Percentiles rank a stretch among this genome's conserved stretches.
These are phyloP conservation scores for Carapus acus DNA, from an alignment of 2,797 vertebrate species.

Conservation along the genomic window DNA sequence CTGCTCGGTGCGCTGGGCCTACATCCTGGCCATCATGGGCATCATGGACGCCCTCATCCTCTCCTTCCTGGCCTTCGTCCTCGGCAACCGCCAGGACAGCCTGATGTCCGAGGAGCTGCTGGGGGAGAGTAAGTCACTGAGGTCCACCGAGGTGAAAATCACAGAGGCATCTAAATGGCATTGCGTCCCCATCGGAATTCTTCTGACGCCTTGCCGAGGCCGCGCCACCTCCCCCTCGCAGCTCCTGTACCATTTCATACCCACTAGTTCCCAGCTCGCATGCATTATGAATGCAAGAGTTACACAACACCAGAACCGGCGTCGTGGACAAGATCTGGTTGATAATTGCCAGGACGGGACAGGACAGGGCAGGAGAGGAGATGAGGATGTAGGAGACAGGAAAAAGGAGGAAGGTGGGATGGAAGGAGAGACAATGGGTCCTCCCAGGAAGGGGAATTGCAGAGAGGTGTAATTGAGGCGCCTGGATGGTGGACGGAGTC, in stretches of 20 bases:
- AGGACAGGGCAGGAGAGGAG: constrained; percentile 12
- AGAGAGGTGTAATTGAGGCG: constrained; percentile 72
- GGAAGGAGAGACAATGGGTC: too few species aligned
- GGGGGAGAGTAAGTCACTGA: constrained; percentile 84
- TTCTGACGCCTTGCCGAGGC: not conserved
- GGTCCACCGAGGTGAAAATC: constrained; percentile 11
- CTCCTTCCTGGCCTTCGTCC: constrained; percentile 91
- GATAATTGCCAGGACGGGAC: too few species aligned
- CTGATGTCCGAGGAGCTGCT: constrained; percentile 92
- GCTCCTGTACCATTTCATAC: constrained; percentile 25
- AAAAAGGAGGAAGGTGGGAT: too few species aligned
- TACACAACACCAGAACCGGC: constrained; percentile 26
- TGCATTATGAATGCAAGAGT: constrained; percentile 16
- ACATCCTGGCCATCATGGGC: constrained; percentile 94
- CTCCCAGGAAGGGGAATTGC: not conserved
- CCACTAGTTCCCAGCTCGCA: constrained; percentile 29
- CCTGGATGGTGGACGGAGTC: constrained; percentile 62
- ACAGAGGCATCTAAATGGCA: not conserved
- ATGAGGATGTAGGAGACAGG: constrained; percentile 21
- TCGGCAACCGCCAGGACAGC: constrained; percentile 91
- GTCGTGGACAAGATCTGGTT: too few species aligned
- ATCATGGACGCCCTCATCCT: constrained; percentile 93
- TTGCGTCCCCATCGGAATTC: constrained; percentile 27
- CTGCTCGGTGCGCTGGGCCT: constrained; percentile 92
- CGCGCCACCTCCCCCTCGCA: constrained; percentile 1